A percentile compares a stretch with the other conserved stretches of the same genome.
These are phyloP conservation scores for Pitangus sulphuratus DNA, from an alignment of 2,797 vertebrate species.

Conservation along the genomic window DNA sequence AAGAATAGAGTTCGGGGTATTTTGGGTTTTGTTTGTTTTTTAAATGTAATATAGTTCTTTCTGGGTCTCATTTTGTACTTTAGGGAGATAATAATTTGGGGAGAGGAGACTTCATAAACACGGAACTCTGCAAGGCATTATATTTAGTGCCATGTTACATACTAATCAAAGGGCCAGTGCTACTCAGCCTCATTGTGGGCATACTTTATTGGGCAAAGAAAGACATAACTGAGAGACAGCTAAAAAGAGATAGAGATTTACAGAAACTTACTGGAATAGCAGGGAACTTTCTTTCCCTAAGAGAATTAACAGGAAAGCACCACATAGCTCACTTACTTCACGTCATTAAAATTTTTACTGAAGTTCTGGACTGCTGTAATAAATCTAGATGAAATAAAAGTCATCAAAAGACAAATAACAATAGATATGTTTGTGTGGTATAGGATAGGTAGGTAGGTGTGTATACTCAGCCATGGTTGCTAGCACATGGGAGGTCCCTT, in stretches of 20 bases:
- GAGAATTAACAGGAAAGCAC: neutral
- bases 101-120: neutral
- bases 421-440: rapidly evolving
- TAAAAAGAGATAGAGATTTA: neutral
- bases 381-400: neutral
- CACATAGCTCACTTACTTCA: neutral
- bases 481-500: neutral
- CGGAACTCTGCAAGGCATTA: neutral
- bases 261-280: neutral
- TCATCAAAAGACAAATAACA: neutral
- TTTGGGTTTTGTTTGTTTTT: neutral
- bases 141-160: neutral
- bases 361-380: neutral
- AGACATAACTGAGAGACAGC: neutral
- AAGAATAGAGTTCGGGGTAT: neutral
- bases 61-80: neutral
- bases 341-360: neutral
- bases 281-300: neutral
- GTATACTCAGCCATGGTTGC: neutral
- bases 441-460: neutral
- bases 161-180: neutral
- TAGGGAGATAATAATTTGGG: neutral
- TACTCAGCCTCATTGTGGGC: neutral
- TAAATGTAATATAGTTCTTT: neutral
- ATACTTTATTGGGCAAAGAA: neutral